These are phyloP conservation scores for Solenopsis invicta DNA, from an alignment of 1,140 invertebrate genomes.

Conservation along the genomic window DNA sequence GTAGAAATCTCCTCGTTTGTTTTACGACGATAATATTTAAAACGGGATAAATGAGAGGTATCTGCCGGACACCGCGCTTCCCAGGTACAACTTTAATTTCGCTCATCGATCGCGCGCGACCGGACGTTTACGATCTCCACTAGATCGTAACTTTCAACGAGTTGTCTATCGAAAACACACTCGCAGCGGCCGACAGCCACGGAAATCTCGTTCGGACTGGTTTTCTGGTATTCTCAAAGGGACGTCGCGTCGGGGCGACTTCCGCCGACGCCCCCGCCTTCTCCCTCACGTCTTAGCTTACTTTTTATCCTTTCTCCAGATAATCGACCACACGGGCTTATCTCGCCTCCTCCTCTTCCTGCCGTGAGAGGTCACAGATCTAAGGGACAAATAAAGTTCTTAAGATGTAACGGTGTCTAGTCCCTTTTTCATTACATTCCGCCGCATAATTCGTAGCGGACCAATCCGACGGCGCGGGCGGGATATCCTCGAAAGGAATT, in stretches of 20 bases:
- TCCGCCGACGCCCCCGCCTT: conserved; percentile 18
- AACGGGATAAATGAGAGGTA: not conserved
- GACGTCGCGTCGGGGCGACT: not conserved
- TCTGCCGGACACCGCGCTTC: not conserved
- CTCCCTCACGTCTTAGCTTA: not conserved
- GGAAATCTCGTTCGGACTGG: conserved; percentile 70
- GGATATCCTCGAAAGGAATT: conserved; percentile 24
- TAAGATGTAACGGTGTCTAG: conserved; percentile 24
- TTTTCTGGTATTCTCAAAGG: conserved; percentile 71
- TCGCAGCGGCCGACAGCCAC: conserved; percentile 2
- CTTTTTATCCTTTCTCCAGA: conserved; percentile 24
- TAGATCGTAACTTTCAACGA: conserved; percentile 53
- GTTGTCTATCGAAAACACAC: conserved; percentile 52
- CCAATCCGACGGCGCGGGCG: not conserved
- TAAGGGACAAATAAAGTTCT: conserved; percentile 49
- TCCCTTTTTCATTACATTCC: conserved; percentile 44
- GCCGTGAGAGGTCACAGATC: conserved; percentile 5
- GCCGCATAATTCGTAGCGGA: too few relatives aligned
- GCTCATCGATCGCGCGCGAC: not conserved
- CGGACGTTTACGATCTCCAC: conserved; percentile 20
- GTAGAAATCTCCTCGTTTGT: not conserved
- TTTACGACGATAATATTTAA: conserved; percentile 3
- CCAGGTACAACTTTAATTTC: conserved; percentile 33
- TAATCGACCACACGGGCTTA: conserved; percentile 21
- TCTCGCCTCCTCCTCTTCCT: conserved; percentile 16